phyloP scores from a whole-genome alignment of 2,797 vertebrate species.

The Cephalopachus bancanus region DNA sequence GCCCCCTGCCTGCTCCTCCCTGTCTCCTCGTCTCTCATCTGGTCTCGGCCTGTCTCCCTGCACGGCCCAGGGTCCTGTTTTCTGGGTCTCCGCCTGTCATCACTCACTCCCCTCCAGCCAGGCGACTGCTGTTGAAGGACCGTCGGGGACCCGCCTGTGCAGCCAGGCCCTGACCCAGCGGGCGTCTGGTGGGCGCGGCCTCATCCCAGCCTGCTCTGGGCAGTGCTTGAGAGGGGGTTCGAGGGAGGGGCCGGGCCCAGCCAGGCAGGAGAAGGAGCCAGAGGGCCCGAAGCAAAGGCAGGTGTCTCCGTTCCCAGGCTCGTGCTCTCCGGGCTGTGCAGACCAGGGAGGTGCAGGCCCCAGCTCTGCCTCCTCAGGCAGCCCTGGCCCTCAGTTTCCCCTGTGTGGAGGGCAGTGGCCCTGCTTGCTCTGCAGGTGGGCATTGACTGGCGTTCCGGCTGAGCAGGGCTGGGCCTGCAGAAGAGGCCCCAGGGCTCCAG shows the following conservation, averaged over 20 bases:
- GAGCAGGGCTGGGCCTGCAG: not conserved
- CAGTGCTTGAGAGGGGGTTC: too few species aligned
- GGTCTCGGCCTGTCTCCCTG: not conserved
- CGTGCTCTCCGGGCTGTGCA: not conserved
- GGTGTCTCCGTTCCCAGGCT: too few species aligned
- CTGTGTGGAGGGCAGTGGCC: not conserved
- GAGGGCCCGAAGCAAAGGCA: not conserved
- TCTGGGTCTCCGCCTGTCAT: not conserved
- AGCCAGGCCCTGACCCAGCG: too few species aligned
- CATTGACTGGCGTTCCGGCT: not conserved
- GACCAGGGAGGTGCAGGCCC: not conserved
- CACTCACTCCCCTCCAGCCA: not conserved
- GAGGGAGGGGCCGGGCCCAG: too few species aligned
- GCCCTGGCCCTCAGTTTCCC: not conserved
- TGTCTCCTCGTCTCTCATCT: constrained; percentile 5
- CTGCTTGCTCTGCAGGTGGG: not conserved
- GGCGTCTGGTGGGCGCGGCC: not conserved
- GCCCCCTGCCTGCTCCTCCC: not conserved
- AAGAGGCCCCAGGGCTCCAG: not conserved
- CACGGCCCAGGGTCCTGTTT: not conserved
- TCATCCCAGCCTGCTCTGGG: too few species aligned
- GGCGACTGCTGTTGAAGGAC: not conserved
- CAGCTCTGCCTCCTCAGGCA: too few species aligned
- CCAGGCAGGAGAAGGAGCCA: not conserved
- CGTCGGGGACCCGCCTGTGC: not conserved